Base-by-base conservation (phyloP, 2,113 vertebrate species). In the Takifugu flavidus region DNA sequence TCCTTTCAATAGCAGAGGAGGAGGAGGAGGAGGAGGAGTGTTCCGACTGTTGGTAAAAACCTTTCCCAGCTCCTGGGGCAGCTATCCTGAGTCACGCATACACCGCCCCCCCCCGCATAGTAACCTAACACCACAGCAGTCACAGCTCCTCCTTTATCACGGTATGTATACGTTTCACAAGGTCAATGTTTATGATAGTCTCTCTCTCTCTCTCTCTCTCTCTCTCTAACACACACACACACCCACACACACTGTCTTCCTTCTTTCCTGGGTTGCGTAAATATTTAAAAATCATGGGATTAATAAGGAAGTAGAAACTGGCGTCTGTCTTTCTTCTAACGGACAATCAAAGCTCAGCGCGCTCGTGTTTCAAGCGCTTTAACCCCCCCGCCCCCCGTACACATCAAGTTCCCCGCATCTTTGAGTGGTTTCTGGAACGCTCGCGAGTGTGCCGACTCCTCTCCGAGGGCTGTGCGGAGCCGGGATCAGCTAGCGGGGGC, bases 131-230 rank as follows among this genome's bases (percentile, higher is more conserved):
- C 77, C 71, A 28, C 42, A 49, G 56, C 59, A 68, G 77, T 55
- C 61, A 56, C 65, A 59, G 79, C 77, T 65, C 77, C 77, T 76
- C 85, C 76, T 75, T 85, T 79, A 77, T 83, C 85, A 61, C 74
- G 26, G 66, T 65, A 42, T 78, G 73, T 84, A 71, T 83, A 85
- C 81, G 78, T 86, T 86, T 79, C 84, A 79, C 82, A 83, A 79
- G 75, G 78, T 89, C 77, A 84, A 59, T 72, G 81, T 86, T 82
- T 81, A 82, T 75, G 75, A 78, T 75, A 83, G 74, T 74, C 72
- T 74, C 80, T 80, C 78, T 77, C 56, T 58, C 29, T 6, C 29
- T 31, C 29, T 10, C 34, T 39, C 34, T 39, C 31, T 34, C 31
- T 31, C 29, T 31, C 29, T 31, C 29, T 47, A 27, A 29, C 59